A percentile compares a stretch with the other conserved stretches of the same genome.
phyloP scores from a whole-genome alignment of 2,888 invertebrate genomes.

The Stenichneumon culpator region DNA sequence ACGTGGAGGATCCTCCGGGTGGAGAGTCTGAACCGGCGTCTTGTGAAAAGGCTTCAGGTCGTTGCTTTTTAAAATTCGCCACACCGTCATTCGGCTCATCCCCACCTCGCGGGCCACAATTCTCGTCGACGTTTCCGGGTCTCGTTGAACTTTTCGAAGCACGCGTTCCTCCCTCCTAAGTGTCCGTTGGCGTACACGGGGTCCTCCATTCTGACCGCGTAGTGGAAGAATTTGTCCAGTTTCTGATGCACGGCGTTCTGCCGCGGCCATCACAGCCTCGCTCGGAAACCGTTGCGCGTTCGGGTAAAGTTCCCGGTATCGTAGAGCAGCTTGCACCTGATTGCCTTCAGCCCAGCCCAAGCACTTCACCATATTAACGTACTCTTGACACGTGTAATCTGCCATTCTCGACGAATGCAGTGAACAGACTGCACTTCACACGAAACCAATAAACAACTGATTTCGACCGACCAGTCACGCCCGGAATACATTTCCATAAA shows the following conservation, averaged over 20 bases:
- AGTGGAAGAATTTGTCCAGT: neutral
- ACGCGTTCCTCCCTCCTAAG: neutral
- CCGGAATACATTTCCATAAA: neutral
- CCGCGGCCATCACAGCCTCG: neutral
- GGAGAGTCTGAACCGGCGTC: neutral
- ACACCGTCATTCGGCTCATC: neutral
- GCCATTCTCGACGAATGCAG: no score
- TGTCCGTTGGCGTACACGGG: neutral
- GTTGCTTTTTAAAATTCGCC: neutral
- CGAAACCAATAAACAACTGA: no score
- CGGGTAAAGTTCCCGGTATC: no score
- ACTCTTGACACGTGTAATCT: no score
- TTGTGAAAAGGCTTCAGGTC: slow-evolving; percentile 2
- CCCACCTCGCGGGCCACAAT: neutral
- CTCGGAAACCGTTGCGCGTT: no score
- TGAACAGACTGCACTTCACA: no score
- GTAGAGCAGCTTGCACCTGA: no score
- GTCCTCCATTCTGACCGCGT: neutral
- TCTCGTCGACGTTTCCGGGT: neutral
- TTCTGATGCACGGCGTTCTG: neutral
- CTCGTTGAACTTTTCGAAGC: neutral
- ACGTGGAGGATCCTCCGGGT: neutral
- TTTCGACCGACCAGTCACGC: neutral
- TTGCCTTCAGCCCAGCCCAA: no score
- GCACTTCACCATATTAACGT: no score